Conservation (phyloP, 2,888 invertebrate genomes). For the Ophion slaviceki region DNA sequence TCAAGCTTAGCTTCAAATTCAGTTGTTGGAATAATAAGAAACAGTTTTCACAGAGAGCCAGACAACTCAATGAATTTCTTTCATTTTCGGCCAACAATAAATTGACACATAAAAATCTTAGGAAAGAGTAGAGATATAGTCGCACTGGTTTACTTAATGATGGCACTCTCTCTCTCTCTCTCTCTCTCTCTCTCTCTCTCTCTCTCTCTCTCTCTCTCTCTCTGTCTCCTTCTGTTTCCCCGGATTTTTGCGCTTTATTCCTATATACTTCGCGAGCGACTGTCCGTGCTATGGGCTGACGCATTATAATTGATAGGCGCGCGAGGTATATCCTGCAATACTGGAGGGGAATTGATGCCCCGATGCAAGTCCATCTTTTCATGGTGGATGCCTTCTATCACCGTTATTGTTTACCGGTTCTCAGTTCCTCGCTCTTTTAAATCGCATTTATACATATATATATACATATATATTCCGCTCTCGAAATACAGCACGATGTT, state of each 20-base stretch:
- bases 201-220: constrained; percentile 20
- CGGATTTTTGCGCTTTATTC: constrained; percentile 3
- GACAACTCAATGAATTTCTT: too few species aligned
- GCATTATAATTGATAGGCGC: constrained; percentile 62
- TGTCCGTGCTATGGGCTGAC: constrained; percentile 45
- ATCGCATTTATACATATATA: constrained; percentile 32
- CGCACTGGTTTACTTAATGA: constrained; percentile 55
- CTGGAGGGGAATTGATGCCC: constrained; percentile 50
- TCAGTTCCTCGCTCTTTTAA: constrained; percentile 61
- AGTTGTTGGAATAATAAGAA: too few species aligned
- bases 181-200: constrained; percentile 28
- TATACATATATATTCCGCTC: constrained; percentile 32
- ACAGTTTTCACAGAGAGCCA: too few species aligned
- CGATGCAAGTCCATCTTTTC: constrained; percentile 71
- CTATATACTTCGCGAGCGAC: constrained; percentile 17
- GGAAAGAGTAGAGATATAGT: too few species aligned
- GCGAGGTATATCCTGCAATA: constrained; percentile 20
- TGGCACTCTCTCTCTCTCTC: constrained; percentile 25
- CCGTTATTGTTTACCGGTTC: constrained; percentile 72
- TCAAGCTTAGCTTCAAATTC: too few species aligned
- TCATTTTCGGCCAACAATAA: too few species aligned
- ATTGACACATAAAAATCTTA: too few species aligned
- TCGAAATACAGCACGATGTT: constrained; percentile 21
- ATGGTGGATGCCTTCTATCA: constrained; percentile 75
- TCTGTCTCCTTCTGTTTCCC: constrained; percentile 27